These are phyloP conservation scores for Characodon lateralis DNA, from an alignment of 2,797 vertebrate species.

Conservation along the genomic window DNA sequence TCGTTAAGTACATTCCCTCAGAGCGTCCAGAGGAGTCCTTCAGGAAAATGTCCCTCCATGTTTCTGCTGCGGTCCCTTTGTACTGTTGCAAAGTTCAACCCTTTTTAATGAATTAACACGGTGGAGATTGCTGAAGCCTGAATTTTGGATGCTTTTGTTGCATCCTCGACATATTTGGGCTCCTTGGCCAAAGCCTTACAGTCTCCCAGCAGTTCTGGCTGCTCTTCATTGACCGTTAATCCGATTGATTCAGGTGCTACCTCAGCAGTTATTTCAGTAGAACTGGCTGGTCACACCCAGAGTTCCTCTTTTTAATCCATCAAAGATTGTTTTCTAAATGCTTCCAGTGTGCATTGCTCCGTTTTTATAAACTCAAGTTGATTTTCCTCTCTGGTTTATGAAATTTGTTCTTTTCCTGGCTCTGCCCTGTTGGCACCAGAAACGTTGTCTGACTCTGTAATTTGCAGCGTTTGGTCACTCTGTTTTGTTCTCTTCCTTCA, in stretches of 20 bases:
- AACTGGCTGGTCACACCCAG: no score
- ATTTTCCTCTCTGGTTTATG: neutral
- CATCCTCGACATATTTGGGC: no score
- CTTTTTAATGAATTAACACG: neutral
- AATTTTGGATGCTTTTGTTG: neutral
- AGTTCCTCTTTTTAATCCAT: neutral
- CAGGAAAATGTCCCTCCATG: neutral
- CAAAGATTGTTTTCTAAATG: neutral
- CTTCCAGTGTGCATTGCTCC: neutral
- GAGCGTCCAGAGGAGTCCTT: neutral
- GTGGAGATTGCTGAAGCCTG: neutral
- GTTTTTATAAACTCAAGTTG: neutral
- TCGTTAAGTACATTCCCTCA: neutral
- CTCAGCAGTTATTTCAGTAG: neutral
- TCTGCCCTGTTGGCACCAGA: neutral
- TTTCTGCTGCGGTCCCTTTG: neutral
- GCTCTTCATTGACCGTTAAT: neutral
- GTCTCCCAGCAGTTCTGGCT: neutral
- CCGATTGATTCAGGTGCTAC: neutral
- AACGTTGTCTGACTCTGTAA: neutral
- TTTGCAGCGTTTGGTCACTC: neutral
- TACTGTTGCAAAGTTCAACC: neutral
- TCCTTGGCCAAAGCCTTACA: fast-evolving
- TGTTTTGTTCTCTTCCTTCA: constrained; percentile 57
- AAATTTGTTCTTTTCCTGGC: neutral